Percentiles rank a stretch among this genome's conserved stretches.
Evolutionary conservation across 2,888 invertebrate species (phyloP).

Genomic region (Acleris sparsana): DNA sequence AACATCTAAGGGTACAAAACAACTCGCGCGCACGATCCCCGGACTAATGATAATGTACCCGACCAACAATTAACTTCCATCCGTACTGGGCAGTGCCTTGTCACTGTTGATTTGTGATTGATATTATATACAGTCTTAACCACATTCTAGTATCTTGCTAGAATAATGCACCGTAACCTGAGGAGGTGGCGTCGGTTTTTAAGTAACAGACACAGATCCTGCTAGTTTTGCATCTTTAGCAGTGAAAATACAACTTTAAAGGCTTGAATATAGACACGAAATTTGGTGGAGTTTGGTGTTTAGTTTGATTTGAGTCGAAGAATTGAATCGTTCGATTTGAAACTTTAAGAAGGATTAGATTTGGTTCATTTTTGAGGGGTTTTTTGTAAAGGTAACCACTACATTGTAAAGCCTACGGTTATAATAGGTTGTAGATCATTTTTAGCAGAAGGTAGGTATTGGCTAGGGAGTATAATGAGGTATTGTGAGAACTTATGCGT

Average conservation of each 20-base stretch:
- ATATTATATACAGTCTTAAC: conserved; percentile 59
- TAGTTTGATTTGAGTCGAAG: background rate
- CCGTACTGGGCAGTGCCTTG: conserved; percentile 67
- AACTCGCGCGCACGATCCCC: conserved; percentile 38
- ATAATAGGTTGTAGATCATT: conserved; percentile 46
- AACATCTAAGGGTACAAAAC: conserved; percentile 55
- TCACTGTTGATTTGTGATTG: conserved; percentile 79
- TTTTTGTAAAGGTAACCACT: conserved; percentile 9
- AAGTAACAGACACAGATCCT: background rate
- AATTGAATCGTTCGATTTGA: background rate
- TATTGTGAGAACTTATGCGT: conserved; percentile 38
- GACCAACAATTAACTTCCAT: conserved; percentile 70
- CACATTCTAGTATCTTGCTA: conserved; percentile 4
- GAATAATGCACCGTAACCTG: background rate
- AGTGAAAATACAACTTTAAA: background rate
- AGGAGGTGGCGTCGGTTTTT: background rate
- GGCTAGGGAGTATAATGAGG: conserved; percentile 41
- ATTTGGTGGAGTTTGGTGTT: background rate
- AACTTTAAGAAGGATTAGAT: background rate
- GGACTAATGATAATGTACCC: conserved; percentile 64
- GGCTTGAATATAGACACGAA: conserved; percentile 1
- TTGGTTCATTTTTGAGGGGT: conserved; percentile 1
- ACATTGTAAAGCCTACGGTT: conserved; percentile 32
- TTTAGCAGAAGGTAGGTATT: conserved; percentile 43
- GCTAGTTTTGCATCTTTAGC: background rate